Conservation (phyloP, 2,888 invertebrate genomes). For the Ectobius pallidus region DNA sequence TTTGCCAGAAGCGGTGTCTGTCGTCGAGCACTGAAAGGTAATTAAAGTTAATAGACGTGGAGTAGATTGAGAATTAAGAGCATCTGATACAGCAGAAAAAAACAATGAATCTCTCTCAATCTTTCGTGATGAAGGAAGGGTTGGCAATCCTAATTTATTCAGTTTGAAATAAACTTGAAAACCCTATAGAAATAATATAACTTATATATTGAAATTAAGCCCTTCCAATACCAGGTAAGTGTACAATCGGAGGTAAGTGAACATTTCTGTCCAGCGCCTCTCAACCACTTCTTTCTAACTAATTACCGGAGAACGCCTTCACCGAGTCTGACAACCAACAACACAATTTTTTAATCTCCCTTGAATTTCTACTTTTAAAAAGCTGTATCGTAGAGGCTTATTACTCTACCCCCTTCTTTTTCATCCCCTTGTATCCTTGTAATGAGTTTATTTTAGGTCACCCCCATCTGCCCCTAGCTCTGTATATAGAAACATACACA, state of each 20-base stretch:
- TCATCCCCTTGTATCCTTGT: constrained; percentile 25
- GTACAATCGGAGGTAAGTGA: constrained; percentile 2
- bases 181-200: background rate
- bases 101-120: too few species aligned
- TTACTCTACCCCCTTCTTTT: constrained; percentile 20
- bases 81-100: too few species aligned
- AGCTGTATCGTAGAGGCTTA: constrained; percentile 26
- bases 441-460: constrained; percentile 33
- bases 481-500: constrained; percentile 30
- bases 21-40: too few species aligned
- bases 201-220: background rate
- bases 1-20: too few species aligned
- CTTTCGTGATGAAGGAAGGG: background rate
- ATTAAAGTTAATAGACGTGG: too few species aligned
- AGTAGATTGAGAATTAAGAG: too few species aligned
- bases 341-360: constrained; percentile 30
- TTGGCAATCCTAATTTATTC: background rate
- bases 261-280: background rate
- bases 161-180: background rate
- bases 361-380: constrained; percentile 32
- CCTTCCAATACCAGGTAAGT: background rate
- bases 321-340: constrained; percentile 8
- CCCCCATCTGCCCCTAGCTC: constrained; percentile 11
- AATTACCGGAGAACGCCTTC: constrained; percentile 16
- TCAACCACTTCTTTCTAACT: constrained; percentile 8